phyloP scores from a whole-genome alignment of 2,888 invertebrate genomes.

The Alentia gelatinosa region DNA sequence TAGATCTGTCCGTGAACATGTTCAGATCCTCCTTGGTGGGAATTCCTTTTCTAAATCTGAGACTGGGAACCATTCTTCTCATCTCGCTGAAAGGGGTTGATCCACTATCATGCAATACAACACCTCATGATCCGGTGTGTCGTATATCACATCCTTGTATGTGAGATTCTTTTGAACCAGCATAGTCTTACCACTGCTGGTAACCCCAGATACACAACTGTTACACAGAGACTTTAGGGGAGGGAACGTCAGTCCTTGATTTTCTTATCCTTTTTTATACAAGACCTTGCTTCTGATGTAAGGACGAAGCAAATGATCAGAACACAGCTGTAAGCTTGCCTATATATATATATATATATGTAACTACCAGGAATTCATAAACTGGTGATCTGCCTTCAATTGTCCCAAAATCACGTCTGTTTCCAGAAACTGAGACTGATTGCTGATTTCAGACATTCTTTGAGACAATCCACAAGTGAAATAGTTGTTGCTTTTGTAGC shows the following conservation, averaged over 20 bases:
- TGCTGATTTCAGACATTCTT: not conserved
- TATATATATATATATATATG: not conserved
- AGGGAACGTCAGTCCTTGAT: not conserved
- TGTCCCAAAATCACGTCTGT: not conserved
- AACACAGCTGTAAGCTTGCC: not conserved
- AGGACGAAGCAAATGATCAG: not conserved
- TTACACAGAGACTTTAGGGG: not conserved
- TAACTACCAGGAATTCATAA: not conserved
- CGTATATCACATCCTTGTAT: not conserved
- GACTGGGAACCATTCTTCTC: not conserved
- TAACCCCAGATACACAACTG: not conserved
- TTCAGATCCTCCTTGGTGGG: not conserved
- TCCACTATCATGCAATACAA: not conserved
- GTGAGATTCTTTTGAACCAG: not conserved
- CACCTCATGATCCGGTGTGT: not conserved
- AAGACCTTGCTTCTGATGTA: not conserved
- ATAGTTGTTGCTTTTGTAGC: not conserved
- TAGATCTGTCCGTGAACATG: not conserved
- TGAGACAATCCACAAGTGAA: not conserved
- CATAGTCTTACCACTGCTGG: not conserved
- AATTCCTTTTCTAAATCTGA: not conserved
- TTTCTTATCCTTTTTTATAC: not conserved
- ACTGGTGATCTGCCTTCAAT: not conserved
- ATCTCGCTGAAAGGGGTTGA: not conserved
- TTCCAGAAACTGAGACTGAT: not conserved